These are phyloP conservation scores for Troglohyphantes excavatus DNA, from an alignment of 2,888 invertebrate genomes.

Conservation along the genomic window DNA sequence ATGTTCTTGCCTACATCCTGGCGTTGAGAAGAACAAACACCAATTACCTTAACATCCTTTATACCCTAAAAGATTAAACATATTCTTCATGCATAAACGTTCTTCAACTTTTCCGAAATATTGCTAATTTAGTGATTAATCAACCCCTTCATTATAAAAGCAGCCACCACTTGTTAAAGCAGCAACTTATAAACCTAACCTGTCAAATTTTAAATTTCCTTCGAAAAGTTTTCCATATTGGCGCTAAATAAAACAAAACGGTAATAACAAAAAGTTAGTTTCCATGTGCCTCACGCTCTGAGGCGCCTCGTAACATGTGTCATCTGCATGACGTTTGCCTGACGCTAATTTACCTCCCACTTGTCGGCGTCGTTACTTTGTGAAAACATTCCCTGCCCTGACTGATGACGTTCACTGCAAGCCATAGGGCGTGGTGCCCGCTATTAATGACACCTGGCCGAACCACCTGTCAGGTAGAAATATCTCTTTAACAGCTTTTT, in stretches of 20 bases:
- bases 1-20: no score
- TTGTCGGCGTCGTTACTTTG: slow-evolving; percentile 29
- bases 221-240: no score
- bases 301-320: slow-evolving; percentile 28
- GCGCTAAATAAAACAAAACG: background rate
- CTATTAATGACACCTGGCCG: slow-evolving; percentile 40
- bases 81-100: no score
- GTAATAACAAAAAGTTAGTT: background rate
- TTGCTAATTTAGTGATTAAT: no score
- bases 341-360: slow-evolving; percentile 68
- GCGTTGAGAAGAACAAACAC: no score
- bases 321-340: slow-evolving; percentile 33
- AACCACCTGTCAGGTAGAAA: slow-evolving; percentile 63
- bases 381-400: slow-evolving; percentile 13
- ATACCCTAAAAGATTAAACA: no score
- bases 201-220: no score
- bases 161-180: no score
- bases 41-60: no score
- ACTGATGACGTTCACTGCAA: slow-evolving; percentile 17
- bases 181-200: no score
- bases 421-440: slow-evolving; percentile 14
- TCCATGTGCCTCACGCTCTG: slow-evolving; percentile 21
- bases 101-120: no score
- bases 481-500: slow-evolving; percentile 46
- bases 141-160: no score